A percentile compares a stretch with the other conserved stretches of the same genome.
These are phyloP conservation scores for Triplophysa bombifrons DNA, from an alignment of 2,797 vertebrate genomes.

Conservation along the genomic window DNA sequence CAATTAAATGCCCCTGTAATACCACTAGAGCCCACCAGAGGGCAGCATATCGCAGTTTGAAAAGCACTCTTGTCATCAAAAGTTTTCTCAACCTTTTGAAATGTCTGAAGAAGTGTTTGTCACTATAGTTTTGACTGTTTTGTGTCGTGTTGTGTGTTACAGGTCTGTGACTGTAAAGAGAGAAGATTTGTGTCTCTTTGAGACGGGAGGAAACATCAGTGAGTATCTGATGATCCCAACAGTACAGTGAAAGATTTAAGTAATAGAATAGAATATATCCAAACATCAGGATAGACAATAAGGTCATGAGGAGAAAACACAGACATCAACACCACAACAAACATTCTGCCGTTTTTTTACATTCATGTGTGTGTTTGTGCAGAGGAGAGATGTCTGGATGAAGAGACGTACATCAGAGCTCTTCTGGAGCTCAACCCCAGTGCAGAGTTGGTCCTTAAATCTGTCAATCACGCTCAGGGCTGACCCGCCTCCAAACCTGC, in stretches of 20 bases:
- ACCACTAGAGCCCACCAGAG: no score
- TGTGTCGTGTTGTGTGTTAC: slow-evolving; percentile 40
- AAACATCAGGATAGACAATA: no score
- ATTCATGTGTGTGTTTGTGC: slow-evolving; percentile 1
- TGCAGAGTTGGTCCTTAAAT: slow-evolving; percentile 95
- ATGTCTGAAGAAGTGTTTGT: no score
- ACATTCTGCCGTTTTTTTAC: no score
- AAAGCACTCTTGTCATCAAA: no score
- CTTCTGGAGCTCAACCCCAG: slow-evolving; percentile 90
- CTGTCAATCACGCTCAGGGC: slow-evolving; percentile 69
- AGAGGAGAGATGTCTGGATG: slow-evolving; percentile 93
- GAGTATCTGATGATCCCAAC: slow-evolving; percentile 60
- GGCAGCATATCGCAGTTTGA: no score
- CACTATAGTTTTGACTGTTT: no score
- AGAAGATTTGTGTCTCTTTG: slow-evolving; percentile 83
- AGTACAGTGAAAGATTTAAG: background rate
- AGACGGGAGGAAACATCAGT: slow-evolving; percentile 90
- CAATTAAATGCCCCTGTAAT: no score
- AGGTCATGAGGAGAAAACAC: background rate
- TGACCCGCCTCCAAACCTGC: background rate
- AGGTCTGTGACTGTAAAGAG: slow-evolving; percentile 76
- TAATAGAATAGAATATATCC: no score
- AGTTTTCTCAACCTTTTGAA: no score
- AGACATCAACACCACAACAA: no score
- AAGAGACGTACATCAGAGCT: slow-evolving; percentile 92